These are phyloP conservation scores for Salminus brasiliensis DNA, from an alignment of 2,113 vertebrate genomes.

Conservation along the genomic window DNA sequence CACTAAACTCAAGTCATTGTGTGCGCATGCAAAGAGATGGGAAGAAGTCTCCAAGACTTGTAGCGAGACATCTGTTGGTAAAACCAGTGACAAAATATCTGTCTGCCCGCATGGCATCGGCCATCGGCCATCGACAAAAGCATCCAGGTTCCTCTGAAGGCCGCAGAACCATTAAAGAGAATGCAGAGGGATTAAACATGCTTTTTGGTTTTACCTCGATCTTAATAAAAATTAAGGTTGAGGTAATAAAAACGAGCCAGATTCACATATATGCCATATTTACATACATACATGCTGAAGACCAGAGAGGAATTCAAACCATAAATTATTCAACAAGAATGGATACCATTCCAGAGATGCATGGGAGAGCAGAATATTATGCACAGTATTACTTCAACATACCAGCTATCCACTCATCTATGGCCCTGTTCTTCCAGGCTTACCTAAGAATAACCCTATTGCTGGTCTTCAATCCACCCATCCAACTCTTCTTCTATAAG, in stretches of 20 bases:
- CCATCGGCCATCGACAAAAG: neutral
- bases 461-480: neutral
- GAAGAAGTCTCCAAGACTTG: neutral
- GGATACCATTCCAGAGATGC: neutral
- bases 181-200: neutral
- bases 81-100: neutral
- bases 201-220: too few relatives aligned
- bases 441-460: conserved; percentile 42
- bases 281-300: neutral
- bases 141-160: neutral
- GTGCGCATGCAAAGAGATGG: too few relatives aligned
- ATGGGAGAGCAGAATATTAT: conserved; percentile 5
- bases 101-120: neutral
- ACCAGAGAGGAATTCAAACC: conserved; percentile 9
- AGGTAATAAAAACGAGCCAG: conserved; percentile 16
- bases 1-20: neutral
- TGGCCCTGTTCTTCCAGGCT: conserved; percentile 11
- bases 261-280: neutral
- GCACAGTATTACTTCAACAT: conserved; percentile 5
- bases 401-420: neutral
- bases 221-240: too few relatives aligned
- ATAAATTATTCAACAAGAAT: conserved; percentile 37
- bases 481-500: conserved; percentile 17
- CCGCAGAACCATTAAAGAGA: neutral
- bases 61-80: neutral